These are phyloP conservation scores for Therioaphis trifolii DNA, from an alignment of 2,888 invertebrate species.

Conservation along the genomic window DNA sequence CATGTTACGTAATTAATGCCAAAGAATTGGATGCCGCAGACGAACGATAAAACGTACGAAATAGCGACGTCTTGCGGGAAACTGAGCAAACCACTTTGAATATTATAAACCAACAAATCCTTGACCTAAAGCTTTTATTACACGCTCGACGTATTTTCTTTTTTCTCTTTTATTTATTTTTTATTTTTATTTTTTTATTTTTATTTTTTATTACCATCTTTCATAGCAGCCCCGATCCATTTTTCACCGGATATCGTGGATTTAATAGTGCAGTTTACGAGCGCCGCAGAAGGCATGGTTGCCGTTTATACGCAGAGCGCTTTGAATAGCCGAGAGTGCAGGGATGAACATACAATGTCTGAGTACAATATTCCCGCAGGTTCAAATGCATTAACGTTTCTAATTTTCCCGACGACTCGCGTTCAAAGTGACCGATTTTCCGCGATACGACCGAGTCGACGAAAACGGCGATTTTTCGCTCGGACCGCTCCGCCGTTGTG, in stretches of 20 bases:
- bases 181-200: not conserved
- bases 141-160: not conserved
- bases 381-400: constrained; percentile 27
- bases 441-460: no score
- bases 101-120: constrained; percentile 56
- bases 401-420: not conserved
- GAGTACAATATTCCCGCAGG: not conserved
- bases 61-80: constrained; percentile 18
- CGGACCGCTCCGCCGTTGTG: no score
- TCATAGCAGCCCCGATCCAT: constrained; percentile 41
- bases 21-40: not conserved
- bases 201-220: constrained; percentile 48
- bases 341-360: not conserved
- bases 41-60: not conserved
- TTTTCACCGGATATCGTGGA: constrained; percentile 57
- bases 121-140: constrained; percentile 56
- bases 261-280: constrained; percentile 58
- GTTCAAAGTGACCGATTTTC: no score
- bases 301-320: constrained; percentile 34
- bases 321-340: constrained; percentile 20
- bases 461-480: no score
- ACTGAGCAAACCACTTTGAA: constrained; percentile 44
- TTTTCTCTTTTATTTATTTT: not conserved
- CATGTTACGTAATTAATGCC: not conserved
- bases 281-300: constrained; percentile 31